Conservation (phyloP, 1,140 invertebrate species). For the Drosophila sp. region DNA sequence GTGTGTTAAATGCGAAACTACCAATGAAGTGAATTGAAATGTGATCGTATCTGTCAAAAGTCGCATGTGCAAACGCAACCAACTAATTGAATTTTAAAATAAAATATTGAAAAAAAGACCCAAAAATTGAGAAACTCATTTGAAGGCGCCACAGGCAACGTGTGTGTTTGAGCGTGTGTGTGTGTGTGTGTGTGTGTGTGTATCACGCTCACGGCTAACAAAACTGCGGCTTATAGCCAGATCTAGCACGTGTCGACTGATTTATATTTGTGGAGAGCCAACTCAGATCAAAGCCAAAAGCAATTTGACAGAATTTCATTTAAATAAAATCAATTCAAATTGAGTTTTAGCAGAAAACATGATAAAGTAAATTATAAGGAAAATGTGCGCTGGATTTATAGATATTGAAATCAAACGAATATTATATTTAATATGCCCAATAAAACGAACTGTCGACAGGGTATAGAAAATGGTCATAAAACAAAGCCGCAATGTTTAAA, state of each 20-base stretch:
- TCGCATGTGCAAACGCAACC: conserved; percentile 45
- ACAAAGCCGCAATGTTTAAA: conserved; percentile 40
- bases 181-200: conserved; percentile 2
- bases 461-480: conserved; percentile 27
- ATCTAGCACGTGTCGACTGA: conserved; percentile 27
- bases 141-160: conserved; percentile 57
- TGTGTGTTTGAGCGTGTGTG: neutral
- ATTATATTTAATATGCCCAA: neutral
- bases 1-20: conserved; percentile 37
- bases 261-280: conserved; percentile 23
- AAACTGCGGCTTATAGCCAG: conserved; percentile 19
- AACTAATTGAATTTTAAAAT: conserved; percentile 72
- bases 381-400: neutral
- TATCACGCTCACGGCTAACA: conserved; percentile 26
- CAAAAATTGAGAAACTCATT: conserved; percentile 66
- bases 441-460: neutral
- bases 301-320: conserved; percentile 30
- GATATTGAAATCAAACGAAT: neutral
- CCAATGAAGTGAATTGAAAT: conserved; percentile 43
- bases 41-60: conserved; percentile 40
- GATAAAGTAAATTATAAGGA: conserved; percentile 1
- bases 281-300: conserved; percentile 43
- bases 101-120: conserved; percentile 47
- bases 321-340: conserved; percentile 14
- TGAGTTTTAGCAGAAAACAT: conserved; percentile 4